Percentiles rank a stretch among this genome's conserved stretches.
phyloP scores from a whole-genome alignment of 2,797 vertebrate genomes.

The Etheostoma perlongum region DNA sequence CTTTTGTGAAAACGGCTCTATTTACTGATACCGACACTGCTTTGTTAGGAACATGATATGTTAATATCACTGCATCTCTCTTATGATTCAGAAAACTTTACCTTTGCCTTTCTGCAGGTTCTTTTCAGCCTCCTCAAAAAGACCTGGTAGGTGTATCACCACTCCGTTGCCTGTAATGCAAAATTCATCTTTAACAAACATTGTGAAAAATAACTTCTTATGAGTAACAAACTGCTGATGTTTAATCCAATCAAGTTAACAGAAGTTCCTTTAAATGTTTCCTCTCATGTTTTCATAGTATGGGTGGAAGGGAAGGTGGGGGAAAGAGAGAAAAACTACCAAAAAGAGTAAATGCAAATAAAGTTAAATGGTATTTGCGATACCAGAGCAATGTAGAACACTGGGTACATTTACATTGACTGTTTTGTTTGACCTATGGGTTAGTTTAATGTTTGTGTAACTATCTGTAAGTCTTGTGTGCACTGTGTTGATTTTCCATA shows the following conservation, averaged over 20 bases:
- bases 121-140: conserved; percentile 88
- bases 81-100: conserved; percentile 36
- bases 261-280: background rate
- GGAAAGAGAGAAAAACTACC: background rate
- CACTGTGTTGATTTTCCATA: too few species aligned
- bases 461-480: background rate
- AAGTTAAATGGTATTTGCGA: background rate
- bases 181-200: background rate
- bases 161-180: conserved; percentile 85
- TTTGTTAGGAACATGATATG: background rate
- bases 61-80: background rate
- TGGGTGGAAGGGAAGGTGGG: background rate
- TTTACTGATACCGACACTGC: background rate
- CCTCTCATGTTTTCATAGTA: background rate
- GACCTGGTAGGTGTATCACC: conserved; percentile 88
- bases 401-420: too few species aligned
- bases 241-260: background rate
- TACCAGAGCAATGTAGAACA: background rate
- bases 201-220: background rate
- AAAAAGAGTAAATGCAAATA: conserved; percentile 5
- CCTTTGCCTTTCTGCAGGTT: conserved; percentile 88
- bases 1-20: background rate
- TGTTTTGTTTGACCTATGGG: background rate
- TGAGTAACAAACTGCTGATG: background rate
- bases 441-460: background rate